phyloP scores from a whole-genome alignment of 2,797 vertebrate genomes.

The Enteromius paludinosus region DNA sequence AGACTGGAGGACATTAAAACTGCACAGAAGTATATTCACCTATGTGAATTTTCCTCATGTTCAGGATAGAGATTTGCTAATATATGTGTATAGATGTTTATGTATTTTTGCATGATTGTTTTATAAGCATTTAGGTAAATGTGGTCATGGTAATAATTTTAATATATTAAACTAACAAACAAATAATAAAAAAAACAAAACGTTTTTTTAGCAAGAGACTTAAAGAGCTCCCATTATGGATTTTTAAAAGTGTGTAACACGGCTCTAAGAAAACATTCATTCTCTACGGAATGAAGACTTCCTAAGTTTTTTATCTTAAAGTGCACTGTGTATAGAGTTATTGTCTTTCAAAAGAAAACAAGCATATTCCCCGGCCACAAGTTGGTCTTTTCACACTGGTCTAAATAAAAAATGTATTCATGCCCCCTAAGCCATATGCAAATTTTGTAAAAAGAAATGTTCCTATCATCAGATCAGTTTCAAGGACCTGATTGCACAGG shows the following conservation, averaged over 20 bases:
- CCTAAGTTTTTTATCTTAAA: no score
- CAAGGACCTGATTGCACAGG: not conserved
- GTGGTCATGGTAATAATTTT: not conserved
- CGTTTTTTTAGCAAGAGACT: not conserved
- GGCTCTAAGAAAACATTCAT: no score
- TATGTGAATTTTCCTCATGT: not conserved
- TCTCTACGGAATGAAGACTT: no score
- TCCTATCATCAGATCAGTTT: not conserved
- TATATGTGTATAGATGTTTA: constrained; percentile 8
- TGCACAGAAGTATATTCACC: not conserved
- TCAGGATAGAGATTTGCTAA: not conserved
- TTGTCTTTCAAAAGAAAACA: no score
- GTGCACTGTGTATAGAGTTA: no score
- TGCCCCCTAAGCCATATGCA: no score
- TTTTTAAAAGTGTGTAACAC: no score
- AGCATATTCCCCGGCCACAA: no score
- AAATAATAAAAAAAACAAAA: no score
- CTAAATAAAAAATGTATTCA: no score
- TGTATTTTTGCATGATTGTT: constrained; percentile 29
- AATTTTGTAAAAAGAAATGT: not conserved
- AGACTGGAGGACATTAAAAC: not conserved
- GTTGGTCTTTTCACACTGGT: no score
- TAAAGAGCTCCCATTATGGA: no score
- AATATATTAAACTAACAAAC: constrained; percentile 5
- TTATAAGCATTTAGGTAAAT: constrained; percentile 12